Evolutionary conservation across 2,888 invertebrate species (phyloP).

Genomic region (Hydraecia micacea): DNA sequence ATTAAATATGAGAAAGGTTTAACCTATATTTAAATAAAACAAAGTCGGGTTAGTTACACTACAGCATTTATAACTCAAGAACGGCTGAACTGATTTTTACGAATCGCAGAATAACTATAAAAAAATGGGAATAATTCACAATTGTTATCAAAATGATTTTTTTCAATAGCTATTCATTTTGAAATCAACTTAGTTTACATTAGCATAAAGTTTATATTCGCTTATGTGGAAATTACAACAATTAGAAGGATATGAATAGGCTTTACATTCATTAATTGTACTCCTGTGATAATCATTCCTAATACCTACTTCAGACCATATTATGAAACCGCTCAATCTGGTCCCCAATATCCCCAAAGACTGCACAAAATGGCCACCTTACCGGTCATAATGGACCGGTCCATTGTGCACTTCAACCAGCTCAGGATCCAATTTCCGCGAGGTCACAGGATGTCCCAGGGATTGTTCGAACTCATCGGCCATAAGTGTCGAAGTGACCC

Average conservation of each 20-base stretch:
- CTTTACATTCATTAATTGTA: neutral
- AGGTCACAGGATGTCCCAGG: constrained; percentile 21
- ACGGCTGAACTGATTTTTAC: too few relatives aligned
- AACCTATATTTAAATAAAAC: neutral
- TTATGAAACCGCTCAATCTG: constrained; percentile 6
- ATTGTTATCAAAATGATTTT: too few relatives aligned
- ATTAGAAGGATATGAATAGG: neutral
- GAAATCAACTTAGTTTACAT: too few relatives aligned
- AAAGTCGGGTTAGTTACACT: too few relatives aligned
- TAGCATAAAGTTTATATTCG: too few relatives aligned
- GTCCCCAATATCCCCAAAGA: constrained; percentile 5
- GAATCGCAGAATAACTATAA: too few relatives aligned
- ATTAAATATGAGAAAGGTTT: neutral
- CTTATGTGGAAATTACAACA: too few relatives aligned
- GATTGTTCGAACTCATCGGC: constrained; percentile 26
- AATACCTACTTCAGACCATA: neutral
- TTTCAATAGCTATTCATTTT: too few relatives aligned
- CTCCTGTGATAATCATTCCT: neutral
- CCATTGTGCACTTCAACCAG: constrained; percentile 32
- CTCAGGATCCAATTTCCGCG: constrained; percentile 34
- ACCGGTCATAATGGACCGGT: constrained; percentile 11
- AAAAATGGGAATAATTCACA: too few relatives aligned
- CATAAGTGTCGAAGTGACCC: constrained; percentile 45
- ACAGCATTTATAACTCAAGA: too few relatives aligned
- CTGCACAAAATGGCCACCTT: constrained; percentile 27